Conservation (phyloP, 2,797 vertebrate species). For the Gephyroberyx darwinii region DNA sequence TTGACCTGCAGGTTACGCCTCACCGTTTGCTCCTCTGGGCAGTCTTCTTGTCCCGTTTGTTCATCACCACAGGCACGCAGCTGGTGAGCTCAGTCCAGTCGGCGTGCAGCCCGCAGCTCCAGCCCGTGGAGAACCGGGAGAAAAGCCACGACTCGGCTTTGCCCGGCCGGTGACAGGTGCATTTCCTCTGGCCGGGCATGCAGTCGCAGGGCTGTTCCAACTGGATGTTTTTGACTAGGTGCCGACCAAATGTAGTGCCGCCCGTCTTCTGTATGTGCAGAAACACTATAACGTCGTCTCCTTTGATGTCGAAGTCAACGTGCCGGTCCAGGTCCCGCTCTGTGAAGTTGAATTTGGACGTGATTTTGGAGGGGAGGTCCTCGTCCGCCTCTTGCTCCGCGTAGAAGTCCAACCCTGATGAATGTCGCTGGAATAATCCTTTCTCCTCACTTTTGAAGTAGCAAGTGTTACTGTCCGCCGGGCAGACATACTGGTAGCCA, state of each 20-base stretch:
- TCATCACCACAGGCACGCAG: constrained; percentile 93
- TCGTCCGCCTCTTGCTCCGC: constrained; percentile 78
- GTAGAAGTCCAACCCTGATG: constrained; percentile 66
- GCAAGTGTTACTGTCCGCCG: constrained; percentile 85
- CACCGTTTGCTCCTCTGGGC: constrained; percentile 80
- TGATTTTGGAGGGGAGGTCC: constrained; percentile 75
- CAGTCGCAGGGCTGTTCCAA: constrained; percentile 94
- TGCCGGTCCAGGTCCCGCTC: constrained; percentile 86
- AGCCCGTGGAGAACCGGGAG: constrained; percentile 95
- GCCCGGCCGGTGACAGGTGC: constrained; percentile 91
- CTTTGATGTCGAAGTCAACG: constrained; percentile 89
- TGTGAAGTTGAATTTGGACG: constrained; percentile 86
- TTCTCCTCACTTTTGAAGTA: constrained; percentile 74
- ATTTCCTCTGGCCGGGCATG: constrained; percentile 91
- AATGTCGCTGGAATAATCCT: constrained; percentile 65
- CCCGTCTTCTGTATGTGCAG: constrained; percentile 97
- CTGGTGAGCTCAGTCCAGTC: constrained; percentile 97
- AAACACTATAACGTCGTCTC: constrained; percentile 93
- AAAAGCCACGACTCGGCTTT: constrained; percentile 94
- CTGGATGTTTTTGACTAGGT: constrained; percentile 93
- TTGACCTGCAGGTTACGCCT: constrained; percentile 26
- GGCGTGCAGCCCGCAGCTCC: constrained; percentile 95
- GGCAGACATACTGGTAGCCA: constrained; percentile 92
- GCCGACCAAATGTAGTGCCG: constrained; percentile 94
- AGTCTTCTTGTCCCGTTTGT: constrained; percentile 82